Evolutionary conservation across 2,113 vertebrate genomes (phyloP).

Genomic region (Psammodynastes pulverulentus): DNA sequence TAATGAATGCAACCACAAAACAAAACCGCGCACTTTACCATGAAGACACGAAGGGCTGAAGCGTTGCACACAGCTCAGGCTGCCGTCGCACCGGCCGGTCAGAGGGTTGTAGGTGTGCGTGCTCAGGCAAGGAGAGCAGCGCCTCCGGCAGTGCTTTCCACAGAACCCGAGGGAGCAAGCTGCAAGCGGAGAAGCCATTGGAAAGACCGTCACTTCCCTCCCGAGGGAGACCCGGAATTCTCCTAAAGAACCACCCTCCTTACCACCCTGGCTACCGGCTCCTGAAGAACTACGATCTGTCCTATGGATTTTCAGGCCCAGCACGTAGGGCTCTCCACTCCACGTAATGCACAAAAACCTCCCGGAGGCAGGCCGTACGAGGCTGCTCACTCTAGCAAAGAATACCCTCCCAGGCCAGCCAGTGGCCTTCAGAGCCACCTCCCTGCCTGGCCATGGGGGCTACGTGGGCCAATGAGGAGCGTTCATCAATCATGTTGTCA

Average conservation of each 20-base stretch:
- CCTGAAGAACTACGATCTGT: background rate
- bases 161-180: slow-evolving; percentile 23
- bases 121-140: background rate
- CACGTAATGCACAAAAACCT: background rate
- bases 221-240: background rate
- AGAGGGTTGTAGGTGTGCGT: background rate
- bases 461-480: background rate
- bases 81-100: slow-evolving; percentile 10
- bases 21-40: background rate
- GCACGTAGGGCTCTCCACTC: background rate
- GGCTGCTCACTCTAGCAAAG: background rate
- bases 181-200: background rate
- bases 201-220: background rate
- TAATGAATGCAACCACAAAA: background rate
- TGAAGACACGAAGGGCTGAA: slow-evolving; percentile 11
- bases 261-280: background rate
- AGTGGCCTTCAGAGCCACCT: background rate
- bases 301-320: background rate
- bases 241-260: background rate
- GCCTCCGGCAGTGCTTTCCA: background rate
- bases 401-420: background rate
- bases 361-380: background rate
- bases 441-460: background rate
- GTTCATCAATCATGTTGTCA: background rate
- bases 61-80: slow-evolving; percentile 1